Base-by-base conservation (phyloP, 2,113 vertebrate species). In the Grammomys surdaster region DNA sequence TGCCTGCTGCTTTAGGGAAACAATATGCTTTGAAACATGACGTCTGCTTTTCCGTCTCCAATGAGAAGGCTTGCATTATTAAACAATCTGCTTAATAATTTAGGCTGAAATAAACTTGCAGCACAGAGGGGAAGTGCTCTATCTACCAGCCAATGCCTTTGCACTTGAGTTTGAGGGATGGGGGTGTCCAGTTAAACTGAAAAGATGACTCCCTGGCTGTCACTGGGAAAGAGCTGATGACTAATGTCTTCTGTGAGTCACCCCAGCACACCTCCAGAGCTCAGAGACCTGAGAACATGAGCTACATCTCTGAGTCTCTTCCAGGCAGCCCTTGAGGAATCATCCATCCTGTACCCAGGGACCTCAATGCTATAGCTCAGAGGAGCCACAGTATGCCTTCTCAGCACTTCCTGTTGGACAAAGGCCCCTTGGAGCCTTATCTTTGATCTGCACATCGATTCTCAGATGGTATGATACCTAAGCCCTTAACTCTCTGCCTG, bases 21-120 rank as follows among this genome's bases (percentile, higher is more conserved):
- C 88, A 96, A 58, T 94, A 36, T 60, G 63, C 95, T 97, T 96
- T 80, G 86, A 73, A 89, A 78, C 90, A 24, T 65, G 93, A 96
- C 73, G 89, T 96, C 92, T 95, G 97, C 70, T 96, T 95, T 40
- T 93, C 87, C 77, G 46, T 24, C 84, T 40, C 76, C 48, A 73
- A 63, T 72, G 94, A 76, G 94, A 80, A 96, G 76, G 43, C 72
- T 77, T 97, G 84, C 93, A 96, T 98, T 96, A 97, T 98, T 97
- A 84, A 98, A 96, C 56, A 36, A 43, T 12, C 94, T 87, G 46
- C 69, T 98, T 91, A 98, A 98, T 98, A 97, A 98, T 98, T 98
- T 89, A 97, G 94, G 60, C 51, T 14, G 78, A 97, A 93, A 97
- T 97, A 72, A 94, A 76, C 97, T 96, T 8, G 76, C 89, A 92